A percentile compares a stretch with the other conserved stretches of the same genome.
Evolutionary conservation across 2,797 vertebrate genomes (phyloP).

Genomic region (Phalloptychus januarius): DNA sequence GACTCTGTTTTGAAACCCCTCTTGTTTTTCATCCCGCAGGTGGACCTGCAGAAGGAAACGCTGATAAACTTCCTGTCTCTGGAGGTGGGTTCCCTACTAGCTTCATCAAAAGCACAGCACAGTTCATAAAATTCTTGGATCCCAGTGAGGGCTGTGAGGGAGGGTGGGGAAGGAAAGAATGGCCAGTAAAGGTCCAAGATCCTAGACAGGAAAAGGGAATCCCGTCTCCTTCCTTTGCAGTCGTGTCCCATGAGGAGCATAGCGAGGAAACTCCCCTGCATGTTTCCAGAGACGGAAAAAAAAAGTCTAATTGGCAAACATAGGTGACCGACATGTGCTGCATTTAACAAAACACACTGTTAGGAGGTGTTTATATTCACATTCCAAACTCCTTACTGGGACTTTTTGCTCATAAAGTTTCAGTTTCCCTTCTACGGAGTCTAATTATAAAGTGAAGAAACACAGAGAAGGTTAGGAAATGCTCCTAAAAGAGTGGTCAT

Average conservation of each 20-base stretch:
- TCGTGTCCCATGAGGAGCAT: conserved; percentile 36
- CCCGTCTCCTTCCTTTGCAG: conserved; percentile 70
- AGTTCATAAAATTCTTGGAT: conserved; percentile 70
- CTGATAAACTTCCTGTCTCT: conserved; percentile 92
- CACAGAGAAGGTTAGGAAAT: conserved; percentile 45
- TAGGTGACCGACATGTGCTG: conserved; percentile 21
- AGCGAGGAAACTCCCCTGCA: conserved; percentile 65
- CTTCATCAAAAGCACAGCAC: conserved; percentile 52
- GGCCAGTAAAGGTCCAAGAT: conserved; percentile 45
- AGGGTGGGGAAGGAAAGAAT: conserved; percentile 54
- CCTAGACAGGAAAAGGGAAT: conserved; percentile 73
- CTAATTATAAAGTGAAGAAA: conserved; percentile 61
- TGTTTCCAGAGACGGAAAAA: conserved; percentile 38
- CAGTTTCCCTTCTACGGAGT: conserved; percentile 30
- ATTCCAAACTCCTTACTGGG: conserved; percentile 68
- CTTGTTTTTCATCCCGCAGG: conserved; percentile 78
- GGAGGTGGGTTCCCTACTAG: conserved; percentile 83
- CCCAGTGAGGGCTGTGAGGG: conserved; percentile 30
- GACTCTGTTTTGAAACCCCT: conserved; percentile 46
- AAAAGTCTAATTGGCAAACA: conserved; percentile 11
- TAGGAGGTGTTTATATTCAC: conserved; percentile 70
- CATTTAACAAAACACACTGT: conserved; percentile 56
- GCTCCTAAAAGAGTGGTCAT: conserved; percentile 44
- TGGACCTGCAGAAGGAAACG: conserved; percentile 95
- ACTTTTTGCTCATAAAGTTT: conserved; percentile 41